Percentiles rank a stretch among this genome's conserved stretches.
phyloP scores from a whole-genome alignment of 2,113 vertebrate genomes.

The Tenebrosternarchus preto region DNA sequence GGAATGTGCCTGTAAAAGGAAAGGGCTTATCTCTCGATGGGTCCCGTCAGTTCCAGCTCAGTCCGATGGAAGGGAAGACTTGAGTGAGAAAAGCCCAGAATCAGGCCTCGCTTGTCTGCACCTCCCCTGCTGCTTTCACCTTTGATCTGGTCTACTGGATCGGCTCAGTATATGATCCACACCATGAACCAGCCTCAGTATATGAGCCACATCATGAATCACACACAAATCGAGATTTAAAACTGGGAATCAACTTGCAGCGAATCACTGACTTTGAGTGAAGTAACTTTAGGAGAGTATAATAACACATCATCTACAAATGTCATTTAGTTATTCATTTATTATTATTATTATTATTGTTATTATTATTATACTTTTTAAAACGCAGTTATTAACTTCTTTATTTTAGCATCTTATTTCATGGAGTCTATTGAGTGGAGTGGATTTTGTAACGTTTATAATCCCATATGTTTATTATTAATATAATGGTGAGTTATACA shows the following conservation, averaged over 20 bases:
- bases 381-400: no score
- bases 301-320: no score
- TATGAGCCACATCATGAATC: neutral
- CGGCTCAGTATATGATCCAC: constrained; percentile 1
- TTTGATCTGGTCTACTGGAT: constrained; percentile 12
- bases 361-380: no score
- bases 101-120: constrained; percentile 5
- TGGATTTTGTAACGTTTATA: neutral
- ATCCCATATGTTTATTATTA: constrained; percentile 4
- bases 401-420: neutral
- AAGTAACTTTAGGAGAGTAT: neutral
- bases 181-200: neutral
- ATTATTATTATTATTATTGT: no score
- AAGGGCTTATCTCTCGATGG: neutral
- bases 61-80: neutral
- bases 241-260: neutral
- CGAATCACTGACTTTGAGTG: neutral
- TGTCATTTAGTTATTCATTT: no score
- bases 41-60: neutral
- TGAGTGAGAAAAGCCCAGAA: constrained; percentile 33
- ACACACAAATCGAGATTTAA: neutral
- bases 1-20: neutral
- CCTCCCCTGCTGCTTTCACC: neutral
- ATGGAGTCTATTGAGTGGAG: neutral
- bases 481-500: no score